Evolutionary conservation across 1,140 invertebrate species (phyloP), one percentile per base, ranked within the genome.

Genomic region (Solenopsis invicta): DNA sequence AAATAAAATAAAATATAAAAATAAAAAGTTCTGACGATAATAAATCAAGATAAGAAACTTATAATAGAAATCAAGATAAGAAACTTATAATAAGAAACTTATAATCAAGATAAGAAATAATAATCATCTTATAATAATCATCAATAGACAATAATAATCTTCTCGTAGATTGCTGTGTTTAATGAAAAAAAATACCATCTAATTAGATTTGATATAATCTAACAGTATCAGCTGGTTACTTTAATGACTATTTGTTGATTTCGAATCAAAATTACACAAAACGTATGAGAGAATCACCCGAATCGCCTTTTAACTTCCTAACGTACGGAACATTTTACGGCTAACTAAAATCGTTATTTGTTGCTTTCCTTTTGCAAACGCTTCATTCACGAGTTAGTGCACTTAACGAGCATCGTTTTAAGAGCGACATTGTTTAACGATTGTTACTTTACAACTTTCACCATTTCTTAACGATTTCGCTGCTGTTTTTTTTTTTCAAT

Each of bases 351-450:
- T 74, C 16, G 56, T 45, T 29, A 84, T 75, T 75, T 61, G 69
- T 61, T 75, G 9, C 24, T 82, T n/a, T 13, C 41, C 61, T 84
- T 75, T 75, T 75, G 56, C 12, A 69, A 84, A 84, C 52, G 48
- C 37, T n/a, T 18, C 69, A 37, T 74, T 82, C 61, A 84, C 80
- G 69, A 75, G 24, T 45, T 37, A 13, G 29, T 56, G 41, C 52
- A 37, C 29, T 74, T 82, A 84, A 84, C 80, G 80, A 84, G 45
- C 13, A 45, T 84, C 24, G 41, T 41, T 84, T 84, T 75, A 84
- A 69, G 80, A 84, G 80, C 69, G 12, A 62, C n/a, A 61, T 62
- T 84, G 54, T 75, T 84, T 84, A 84, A 84, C 69, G 56, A 84
- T 75, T 61, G 41, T 61, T 84, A 24, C 56, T 84, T 62, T 48